Conservation (phyloP, 2,888 invertebrate species). For the Horisme vitalbata region DNA sequence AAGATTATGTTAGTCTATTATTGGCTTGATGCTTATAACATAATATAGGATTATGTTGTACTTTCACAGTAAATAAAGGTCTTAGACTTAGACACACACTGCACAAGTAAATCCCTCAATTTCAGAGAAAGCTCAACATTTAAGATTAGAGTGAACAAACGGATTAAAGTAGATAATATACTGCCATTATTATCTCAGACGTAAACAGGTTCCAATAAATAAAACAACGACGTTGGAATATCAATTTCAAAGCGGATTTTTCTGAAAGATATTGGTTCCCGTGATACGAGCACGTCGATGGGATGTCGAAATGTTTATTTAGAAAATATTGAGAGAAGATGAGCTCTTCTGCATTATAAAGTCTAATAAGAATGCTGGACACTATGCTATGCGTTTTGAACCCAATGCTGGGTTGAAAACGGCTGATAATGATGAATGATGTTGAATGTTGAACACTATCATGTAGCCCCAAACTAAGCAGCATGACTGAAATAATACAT, state of each 20-base stretch:
- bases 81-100: not conserved
- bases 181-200: conserved; percentile 14
- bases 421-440: too few relatives aligned
- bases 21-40: too few relatives aligned
- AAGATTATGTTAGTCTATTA: too few relatives aligned
- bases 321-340: conserved; percentile 27
- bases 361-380: too few relatives aligned
- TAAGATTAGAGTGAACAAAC: conserved; percentile 2
- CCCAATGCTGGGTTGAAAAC: too few relatives aligned
- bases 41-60: too few relatives aligned
- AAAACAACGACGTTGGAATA: conserved; percentile 33
- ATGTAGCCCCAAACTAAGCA: too few relatives aligned
- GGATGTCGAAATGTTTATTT: conserved; percentile 24
- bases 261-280: conserved; percentile 33
- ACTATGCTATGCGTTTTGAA: too few relatives aligned
- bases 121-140: conserved; percentile 1
- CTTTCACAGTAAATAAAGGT: too few relatives aligned
- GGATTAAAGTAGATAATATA: conserved; percentile 8
- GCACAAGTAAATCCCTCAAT: conserved; percentile 17
- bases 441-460: too few relatives aligned
- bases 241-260: conserved; percentile 36
- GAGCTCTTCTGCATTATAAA: too few relatives aligned
- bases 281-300: conserved; percentile 24
- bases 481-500: too few relatives aligned
- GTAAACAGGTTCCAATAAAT: conserved; percentile 33